Evolutionary conservation across 1,140 invertebrate genomes (phyloP).

Genomic region (Brachionus calyciflorus): DNA sequence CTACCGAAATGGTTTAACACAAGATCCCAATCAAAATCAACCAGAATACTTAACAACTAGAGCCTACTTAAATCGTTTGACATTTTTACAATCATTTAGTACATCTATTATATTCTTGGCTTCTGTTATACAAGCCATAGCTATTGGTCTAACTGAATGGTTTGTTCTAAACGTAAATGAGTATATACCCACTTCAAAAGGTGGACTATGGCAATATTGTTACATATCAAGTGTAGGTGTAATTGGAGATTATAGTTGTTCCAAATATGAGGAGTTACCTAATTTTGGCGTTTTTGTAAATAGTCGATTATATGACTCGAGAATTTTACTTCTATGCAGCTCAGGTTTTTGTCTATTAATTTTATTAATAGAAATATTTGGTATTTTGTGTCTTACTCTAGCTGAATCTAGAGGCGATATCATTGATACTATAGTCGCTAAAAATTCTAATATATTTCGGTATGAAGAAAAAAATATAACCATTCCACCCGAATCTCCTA

Average conservation of each 20-base stretch:
- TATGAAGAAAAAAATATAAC: background rate
- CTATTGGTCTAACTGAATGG: conserved; percentile 32
- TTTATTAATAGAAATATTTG: conserved; percentile 21
- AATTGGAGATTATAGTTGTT: conserved; percentile 21
- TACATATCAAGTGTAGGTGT: conserved; percentile 12
- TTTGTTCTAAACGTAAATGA: conserved; percentile 45
- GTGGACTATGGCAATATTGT: conserved; percentile 40
- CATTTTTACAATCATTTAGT: conserved; percentile 11
- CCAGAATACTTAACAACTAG: background rate
- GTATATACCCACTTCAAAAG: conserved; percentile 42
- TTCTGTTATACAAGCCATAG: background rate
- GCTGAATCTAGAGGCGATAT: conserved; percentile 18
- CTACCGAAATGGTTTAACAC: background rate
- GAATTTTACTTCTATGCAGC: conserved; percentile 35
- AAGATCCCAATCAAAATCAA: conserved; percentile 11
- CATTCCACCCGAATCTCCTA: background rate
- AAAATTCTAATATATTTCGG: background rate
- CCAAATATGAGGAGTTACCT: conserved; percentile 29
- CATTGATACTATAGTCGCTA: conserved; percentile 16
- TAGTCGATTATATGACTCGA: conserved; percentile 29
- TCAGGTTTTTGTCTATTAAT: conserved; percentile 29
- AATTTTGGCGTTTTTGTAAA: conserved; percentile 44
- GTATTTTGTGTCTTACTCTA: conserved; percentile 9
- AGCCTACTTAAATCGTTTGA: conserved; percentile 7
- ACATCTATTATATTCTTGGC: conserved; percentile 14